A percentile compares a stretch with the other conserved stretches of the same genome.
Conservation (phyloP, 1,140 invertebrate genomes). For the Lordiphosa mommai region DNA sequence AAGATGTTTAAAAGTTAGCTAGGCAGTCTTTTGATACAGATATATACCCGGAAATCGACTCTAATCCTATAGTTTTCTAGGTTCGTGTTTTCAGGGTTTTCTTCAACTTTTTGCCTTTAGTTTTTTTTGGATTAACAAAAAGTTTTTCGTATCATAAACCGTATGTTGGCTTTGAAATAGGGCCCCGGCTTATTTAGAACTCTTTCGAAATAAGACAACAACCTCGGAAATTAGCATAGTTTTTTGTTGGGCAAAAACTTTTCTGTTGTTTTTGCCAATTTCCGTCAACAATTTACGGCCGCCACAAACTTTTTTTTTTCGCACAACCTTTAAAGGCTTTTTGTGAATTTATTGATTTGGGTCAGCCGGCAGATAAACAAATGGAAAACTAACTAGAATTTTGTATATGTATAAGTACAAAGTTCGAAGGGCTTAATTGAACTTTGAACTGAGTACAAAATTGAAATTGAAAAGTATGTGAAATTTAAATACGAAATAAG, state of each 20-base stretch:
- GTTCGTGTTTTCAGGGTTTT: conserved; percentile 1
- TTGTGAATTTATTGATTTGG: conserved; percentile 63
- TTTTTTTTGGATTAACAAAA: neutral
- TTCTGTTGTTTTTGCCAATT: conserved; percentile 74
- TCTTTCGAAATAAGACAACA: conserved; percentile 15
- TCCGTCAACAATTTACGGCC: conserved; percentile 51
- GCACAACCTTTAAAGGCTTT: conserved; percentile 36
- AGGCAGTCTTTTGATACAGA: no score
- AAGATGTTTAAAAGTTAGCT: no score
- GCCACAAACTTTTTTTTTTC: conserved; percentile 10
- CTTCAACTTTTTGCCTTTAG: conserved; percentile 1
- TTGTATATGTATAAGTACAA: no score
- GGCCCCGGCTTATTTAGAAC: conserved; percentile 6
- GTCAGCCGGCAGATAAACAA: conserved; percentile 27
- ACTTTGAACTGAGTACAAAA: conserved; percentile 53
- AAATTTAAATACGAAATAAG: conserved; percentile 62
- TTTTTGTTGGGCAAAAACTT: conserved; percentile 50
- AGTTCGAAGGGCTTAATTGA: conserved; percentile 50
- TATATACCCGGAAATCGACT: no score
- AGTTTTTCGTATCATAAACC: no score
- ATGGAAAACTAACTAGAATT: neutral
- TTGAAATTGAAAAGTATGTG: conserved; percentile 27
- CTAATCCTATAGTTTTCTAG: no score
- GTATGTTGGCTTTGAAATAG: no score
- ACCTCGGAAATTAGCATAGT: conserved; percentile 72